Evolutionary conservation across 2,888 invertebrate genomes (phyloP).

Genomic region (Sylvicola fuscatus): DNA sequence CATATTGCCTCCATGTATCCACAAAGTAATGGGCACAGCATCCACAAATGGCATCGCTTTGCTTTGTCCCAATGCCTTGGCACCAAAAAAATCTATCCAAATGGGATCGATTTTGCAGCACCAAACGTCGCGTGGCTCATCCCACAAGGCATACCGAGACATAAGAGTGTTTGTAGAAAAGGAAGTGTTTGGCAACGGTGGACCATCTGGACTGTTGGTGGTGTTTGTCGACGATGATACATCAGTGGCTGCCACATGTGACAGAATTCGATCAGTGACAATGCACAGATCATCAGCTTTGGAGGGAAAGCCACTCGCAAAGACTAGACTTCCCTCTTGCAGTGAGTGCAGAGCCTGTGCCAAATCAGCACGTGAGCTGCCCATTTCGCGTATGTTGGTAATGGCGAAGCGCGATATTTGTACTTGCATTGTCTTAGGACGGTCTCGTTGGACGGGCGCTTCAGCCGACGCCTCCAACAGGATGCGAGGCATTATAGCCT

Average conservation of each 20-base stretch:
- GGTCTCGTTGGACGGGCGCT: conserved; percentile 61
- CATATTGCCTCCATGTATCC: conserved; percentile 37
- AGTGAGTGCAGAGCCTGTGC: conserved; percentile 60
- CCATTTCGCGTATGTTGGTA: conserved; percentile 40
- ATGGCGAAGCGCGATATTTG: conserved; percentile 31
- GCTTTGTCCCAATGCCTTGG: conserved; percentile 49
- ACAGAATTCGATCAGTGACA: conserved; percentile 61
- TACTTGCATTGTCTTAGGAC: conserved; percentile 66
- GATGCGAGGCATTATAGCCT: conserved; percentile 77
- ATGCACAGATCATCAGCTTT: conserved; percentile 47
- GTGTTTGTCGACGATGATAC: conserved; percentile 4
- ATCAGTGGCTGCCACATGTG: conserved; percentile 35
- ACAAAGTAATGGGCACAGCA: conserved; percentile 70
- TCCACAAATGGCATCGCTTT: conserved; percentile 63
- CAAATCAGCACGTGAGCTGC: conserved; percentile 51
- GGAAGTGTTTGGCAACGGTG: conserved; percentile 4
- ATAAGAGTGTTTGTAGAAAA: conserved; percentile 8
- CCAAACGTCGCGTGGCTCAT: conserved; percentile 75
- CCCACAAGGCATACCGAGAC: conserved; percentile 43
- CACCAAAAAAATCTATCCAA: conserved; percentile 83
- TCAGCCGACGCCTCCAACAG: conserved; percentile 47
- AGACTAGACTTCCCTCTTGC: conserved; percentile 52
- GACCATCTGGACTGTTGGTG: not conserved
- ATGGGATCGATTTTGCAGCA: conserved; percentile 72
- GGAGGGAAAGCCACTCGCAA: conserved; percentile 60